Base-by-base conservation (phyloP, 2,888 invertebrate genomes). In the Volucella inflata region DNA sequence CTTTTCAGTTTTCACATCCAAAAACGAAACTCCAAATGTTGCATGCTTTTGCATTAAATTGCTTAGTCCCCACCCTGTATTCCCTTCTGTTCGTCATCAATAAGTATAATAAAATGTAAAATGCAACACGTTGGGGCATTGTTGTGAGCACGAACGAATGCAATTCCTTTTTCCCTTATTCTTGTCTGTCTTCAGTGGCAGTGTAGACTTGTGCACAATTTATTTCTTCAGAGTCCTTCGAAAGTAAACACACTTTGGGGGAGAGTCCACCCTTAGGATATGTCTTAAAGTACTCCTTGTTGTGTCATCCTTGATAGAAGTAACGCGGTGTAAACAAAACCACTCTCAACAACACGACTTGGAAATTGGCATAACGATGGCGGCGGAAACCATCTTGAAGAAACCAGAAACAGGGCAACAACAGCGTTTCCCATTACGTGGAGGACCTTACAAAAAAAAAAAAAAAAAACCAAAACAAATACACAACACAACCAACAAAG, bases 21-120 rank as follows among this genome's bases (percentile, higher is more conserved):
- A 59, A 55, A 72, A 64, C 50, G 74, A 40, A 70, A 71, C 79
- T 71, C 10, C 17, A 59, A 78, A 59, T 64, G 68, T 78, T 64
- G 57, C 68, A 62, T 57, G 50, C 57, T 55, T 17, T 48, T 57
- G 75, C 51, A 72, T 53, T 65, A 11, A 46, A 48, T 48, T 9
- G 65, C 21, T 46, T 53, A 30, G 14, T 30, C 30, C 30, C 30
- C 12, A 36, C 30, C 57, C 42, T 40, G 50, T 77, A 16, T 10
- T 50, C 42, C 17, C 21, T 38, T 70, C 14, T 38, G 14, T 48
- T 38, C 14, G 12, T 17, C 76, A 53, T 36, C 36, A 65, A 70
- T 70, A 75, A 71, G 75, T 65, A 79, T 75, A 84, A 70, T 84
- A 84, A 84, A 84, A 84, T 84, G 81, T 76, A 80, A 72, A 85